Percentiles rank a stretch among this genome's conserved stretches.
phyloP scores from a whole-genome alignment of 2,113 vertebrate species.

The Etheostoma spectabile region DNA sequence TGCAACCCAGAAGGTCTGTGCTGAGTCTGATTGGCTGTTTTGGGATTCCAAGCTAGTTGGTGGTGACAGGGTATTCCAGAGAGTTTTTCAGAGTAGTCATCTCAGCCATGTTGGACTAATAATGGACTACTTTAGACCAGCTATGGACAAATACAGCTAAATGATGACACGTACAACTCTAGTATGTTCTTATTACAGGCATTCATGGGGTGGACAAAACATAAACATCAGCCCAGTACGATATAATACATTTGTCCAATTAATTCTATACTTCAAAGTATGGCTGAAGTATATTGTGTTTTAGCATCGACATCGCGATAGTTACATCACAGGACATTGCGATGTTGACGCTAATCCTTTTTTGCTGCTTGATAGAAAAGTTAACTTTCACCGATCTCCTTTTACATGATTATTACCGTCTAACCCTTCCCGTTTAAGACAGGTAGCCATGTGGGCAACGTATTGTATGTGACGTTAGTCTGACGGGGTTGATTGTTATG shows the following conservation, averaged over 20 bases:
- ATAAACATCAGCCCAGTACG: background rate
- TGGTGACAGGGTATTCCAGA: slow-evolving; percentile 58
- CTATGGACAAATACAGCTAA: background rate
- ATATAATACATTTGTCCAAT: background rate
- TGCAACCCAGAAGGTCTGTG: slow-evolving; percentile 66
- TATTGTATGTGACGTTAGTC: too few species aligned
- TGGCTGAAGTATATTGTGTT: too few species aligned
- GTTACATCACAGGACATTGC: too few species aligned
- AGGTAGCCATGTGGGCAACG: too few species aligned
- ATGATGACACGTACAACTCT: background rate
- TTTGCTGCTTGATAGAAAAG: too few species aligned
- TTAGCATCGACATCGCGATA: too few species aligned
- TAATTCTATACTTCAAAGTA: background rate
- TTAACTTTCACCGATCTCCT: too few species aligned
- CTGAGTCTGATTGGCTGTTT: slow-evolving; percentile 45
- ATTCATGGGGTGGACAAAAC: background rate
- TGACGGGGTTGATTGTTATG: too few species aligned
- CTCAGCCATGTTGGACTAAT: slow-evolving; percentile 44
- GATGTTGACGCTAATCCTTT: too few species aligned
- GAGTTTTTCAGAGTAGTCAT: slow-evolving; percentile 45
- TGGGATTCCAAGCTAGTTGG: slow-evolving; percentile 47
- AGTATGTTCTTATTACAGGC: background rate
- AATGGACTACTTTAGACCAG: slow-evolving; percentile 23
- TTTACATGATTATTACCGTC: too few species aligned
- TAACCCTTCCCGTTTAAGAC: too few species aligned